Evolutionary conservation across 2,797 vertebrate genomes (phyloP), one percentile per base, ranked within the genome.

Genomic region (Aeoliscus strigatus): DNA sequence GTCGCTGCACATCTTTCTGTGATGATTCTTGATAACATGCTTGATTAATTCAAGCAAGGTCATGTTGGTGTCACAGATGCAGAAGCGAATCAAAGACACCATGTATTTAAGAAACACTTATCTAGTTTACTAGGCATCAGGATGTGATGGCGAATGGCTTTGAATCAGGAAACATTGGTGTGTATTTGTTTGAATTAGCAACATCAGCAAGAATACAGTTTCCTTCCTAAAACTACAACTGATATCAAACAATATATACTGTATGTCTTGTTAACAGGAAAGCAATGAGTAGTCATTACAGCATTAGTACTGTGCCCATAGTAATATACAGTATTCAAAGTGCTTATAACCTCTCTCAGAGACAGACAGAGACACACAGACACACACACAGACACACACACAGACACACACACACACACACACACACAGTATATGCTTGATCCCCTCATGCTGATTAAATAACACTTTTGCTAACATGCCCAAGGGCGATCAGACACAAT

Each of bases 11-110:
- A 6, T 16, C 30, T 15, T 14, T 16, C 75, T 82, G 82, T 83
- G 79, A 82, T 79, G 70, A 55, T 66, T 36, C 57, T 75, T 77
- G 66, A 77, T 71, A 75, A 70, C 70, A 76, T 76, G 63, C 71
- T 73, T 64, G 60, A 73, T 79, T 50, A 52, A 64, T 66, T 73
- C 18, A 59, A 74, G 49, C 39, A 39, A 40, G 70, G 67, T 64
- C 50, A 15, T 4, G 16, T 27, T 16, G 30, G 60, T 25, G 33
- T 51, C 53, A 34, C 55, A 72, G 62, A 49, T 60, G 54, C 59
- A 53, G 40, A 37, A 24, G 36, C 48, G 27, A 60, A 44, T 61
- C 54, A 40, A 34, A 71, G 49, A 40, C 39, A 1, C 2, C 2
- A 47, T 49, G 71, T 46, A 21, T 36, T 57, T 36, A 13, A 43